Percentiles rank a stretch among this genome's conserved stretches.
These are phyloP conservation scores for Prunella strophiata DNA, from an alignment of 2,797 vertebrate species.

Conservation along the genomic window DNA sequence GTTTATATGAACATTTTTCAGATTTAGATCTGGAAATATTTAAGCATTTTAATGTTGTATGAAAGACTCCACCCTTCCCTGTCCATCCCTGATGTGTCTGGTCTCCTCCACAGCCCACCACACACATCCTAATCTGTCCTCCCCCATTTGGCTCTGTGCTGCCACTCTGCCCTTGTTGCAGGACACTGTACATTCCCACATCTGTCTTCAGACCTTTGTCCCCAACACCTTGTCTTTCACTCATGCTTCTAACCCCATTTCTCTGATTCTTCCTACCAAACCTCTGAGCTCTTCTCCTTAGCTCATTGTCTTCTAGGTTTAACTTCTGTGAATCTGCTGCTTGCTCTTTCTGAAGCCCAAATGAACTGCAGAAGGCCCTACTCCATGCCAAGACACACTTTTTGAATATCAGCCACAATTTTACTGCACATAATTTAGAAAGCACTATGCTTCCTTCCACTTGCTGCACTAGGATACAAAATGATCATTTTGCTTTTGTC, in stretches of 20 bases:
- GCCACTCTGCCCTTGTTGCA: background rate
- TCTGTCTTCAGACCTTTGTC: background rate
- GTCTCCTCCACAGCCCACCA: background rate
- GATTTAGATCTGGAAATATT: slow-evolving; percentile 34
- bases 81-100: background rate
- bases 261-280: background rate
- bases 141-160: background rate
- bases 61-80: background rate
- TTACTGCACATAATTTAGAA: background rate
- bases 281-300: background rate
- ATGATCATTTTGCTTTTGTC: background rate
- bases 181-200: background rate
- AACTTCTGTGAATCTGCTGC: background rate
- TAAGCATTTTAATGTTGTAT: background rate
- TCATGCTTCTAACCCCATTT: background rate
- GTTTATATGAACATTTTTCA: slow-evolving; percentile 42
- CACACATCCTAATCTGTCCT: background rate
- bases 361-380: background rate
- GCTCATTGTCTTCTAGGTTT: background rate
- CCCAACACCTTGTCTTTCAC: background rate
- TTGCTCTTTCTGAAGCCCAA: background rate
- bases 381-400: background rate
- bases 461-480: background rate
- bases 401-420: background rate
- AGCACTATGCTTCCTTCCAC: background rate